Conservation (phyloP, 1,140 invertebrate genomes). For the Caenorhabditis remanei region DNA sequence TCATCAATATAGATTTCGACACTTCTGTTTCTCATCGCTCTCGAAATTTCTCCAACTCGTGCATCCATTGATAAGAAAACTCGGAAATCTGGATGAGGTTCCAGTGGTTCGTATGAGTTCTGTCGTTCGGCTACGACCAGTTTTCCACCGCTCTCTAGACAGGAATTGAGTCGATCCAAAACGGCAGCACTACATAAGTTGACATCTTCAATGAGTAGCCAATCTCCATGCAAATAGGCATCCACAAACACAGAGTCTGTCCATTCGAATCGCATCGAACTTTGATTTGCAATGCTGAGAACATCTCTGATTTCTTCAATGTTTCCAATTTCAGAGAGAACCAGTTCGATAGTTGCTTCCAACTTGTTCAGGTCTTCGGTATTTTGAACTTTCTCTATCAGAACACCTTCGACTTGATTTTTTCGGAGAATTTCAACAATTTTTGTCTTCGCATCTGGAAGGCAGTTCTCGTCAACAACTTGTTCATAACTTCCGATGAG, state of each 20-base stretch:
- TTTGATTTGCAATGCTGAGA: conserved; percentile 29
- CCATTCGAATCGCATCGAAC: conserved; percentile 87
- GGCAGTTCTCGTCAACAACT: conserved; percentile 79
- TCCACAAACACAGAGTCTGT: conserved; percentile 93
- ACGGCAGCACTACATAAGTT: conserved; percentile 96
- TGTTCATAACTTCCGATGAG: conserved; percentile 96
- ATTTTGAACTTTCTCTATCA: background rate
- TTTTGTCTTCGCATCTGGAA: background rate
- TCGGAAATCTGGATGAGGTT: conserved; percentile 86
- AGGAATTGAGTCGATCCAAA: conserved; percentile 92
- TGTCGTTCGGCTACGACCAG: conserved; percentile 91
- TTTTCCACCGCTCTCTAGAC: conserved; percentile 92
- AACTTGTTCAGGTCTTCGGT: conserved; percentile 29
- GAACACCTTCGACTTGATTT: background rate
- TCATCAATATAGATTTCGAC: conserved; percentile 88
- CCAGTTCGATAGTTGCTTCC: conserved; percentile 20
- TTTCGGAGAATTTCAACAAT: background rate
- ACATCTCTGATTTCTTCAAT: conserved; percentile 40
- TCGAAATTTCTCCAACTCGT: conserved; percentile 92
- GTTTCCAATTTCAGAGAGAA: conserved; percentile 18
- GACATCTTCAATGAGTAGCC: conserved; percentile 95
- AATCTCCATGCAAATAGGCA: conserved; percentile 87
- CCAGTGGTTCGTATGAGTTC: conserved; percentile 84
- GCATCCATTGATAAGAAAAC: conserved; percentile 95
- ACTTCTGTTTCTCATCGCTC: conserved; percentile 97